Evolutionary conservation across 2,113 vertebrate genomes (phyloP), one percentile per base, ranked within the genome.

Genomic region (Progne subis): DNA sequence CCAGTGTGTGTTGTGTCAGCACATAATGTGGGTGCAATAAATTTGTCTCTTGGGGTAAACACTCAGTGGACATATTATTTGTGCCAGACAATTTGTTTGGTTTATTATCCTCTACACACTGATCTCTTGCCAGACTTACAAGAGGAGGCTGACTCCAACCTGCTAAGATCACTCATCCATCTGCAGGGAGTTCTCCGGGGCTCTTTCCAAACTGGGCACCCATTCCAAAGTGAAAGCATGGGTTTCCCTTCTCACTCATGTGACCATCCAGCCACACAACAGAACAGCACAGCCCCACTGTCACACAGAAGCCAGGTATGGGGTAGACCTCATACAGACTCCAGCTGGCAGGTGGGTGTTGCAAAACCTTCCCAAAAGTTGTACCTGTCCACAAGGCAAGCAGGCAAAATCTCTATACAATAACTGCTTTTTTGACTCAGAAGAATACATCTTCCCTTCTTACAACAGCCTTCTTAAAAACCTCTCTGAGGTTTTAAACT

Each of bases 271-370:
- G 67, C 13, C 43, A 63, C 29, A 25, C 18, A 57, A 31, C 47
- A 68, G 65, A 20, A 57, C 65, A 52, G 32, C 41, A 32, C 21
- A 78, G 29, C 37, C 24, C 24, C 59, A 18, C 32, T 56, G 32
- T 12, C 41, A 39, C 20, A 18, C 0, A 0, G 20, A 13, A 56
- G 47, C 28, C 49, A 57, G 32, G 8, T 34, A 68, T 7, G 14
- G 41, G 41, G 56, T 6, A 56, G 18, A 24, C 13, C 31, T 60
- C 1, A 0, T 23, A 20, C 2, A 18, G 71, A 34, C 24, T 68
- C 29, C 60, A 26, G 37, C 25, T 82, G 53, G 43, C 32, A 68
- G 13, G 21, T 21, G 6, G 14, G 31, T 63, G 25, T 55, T 92
- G 46, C 23, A 59, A 53, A 43, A 74, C 55, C 49, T 82, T 59